Evolutionary conservation across 2,797 vertebrate species (phyloP), one percentile per base, ranked within the genome.

Genomic region (Trematomus bernacchii): DNA sequence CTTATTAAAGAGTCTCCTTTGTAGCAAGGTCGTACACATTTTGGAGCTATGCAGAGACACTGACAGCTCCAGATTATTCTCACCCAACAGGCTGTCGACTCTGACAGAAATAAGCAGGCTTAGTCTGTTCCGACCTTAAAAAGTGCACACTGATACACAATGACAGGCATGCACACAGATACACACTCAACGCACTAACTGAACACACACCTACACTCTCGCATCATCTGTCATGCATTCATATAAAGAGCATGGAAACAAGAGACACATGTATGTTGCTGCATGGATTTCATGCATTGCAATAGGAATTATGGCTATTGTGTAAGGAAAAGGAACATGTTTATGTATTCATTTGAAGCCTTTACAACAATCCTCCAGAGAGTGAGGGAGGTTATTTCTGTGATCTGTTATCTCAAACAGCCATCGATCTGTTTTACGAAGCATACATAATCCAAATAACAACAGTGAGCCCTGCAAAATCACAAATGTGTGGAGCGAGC

Each of bases 11-110:
- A 50, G 37, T 83, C 44, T 76, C 62, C 71, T 79, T 74, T 62
- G 43, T 66, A 84, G 82, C 61, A 82, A 87, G 79, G 86, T 83
- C 73, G 23, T 48, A 65, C 23, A 60, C n/a, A 76, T 83, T 83
- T 75, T 55, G 61, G 27, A 83, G 53, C 42, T 42, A 3, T 6
- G 61, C 55, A 60, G 63, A 55, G 52, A 40, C 69, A 69, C 73
- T 82, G 87, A 82, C 74, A 85, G 87, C 66, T 81, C 23, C 66
- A 70, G 79, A 84, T 85, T 76, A 86, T 70, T 72, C 65, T 63
- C 66, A 68, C 71, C 73, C 63, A 85, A 74, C 65, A 63, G 71
- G 58, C 83, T 57, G 65, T 44, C 18, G 14, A 55, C 72, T 66
- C 43, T 50, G 54, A 77, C 74, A 67, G 61, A 82, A 86, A 81